Base-by-base conservation (phyloP, 2,888 invertebrate species). In the Netelia fuscicornis region DNA sequence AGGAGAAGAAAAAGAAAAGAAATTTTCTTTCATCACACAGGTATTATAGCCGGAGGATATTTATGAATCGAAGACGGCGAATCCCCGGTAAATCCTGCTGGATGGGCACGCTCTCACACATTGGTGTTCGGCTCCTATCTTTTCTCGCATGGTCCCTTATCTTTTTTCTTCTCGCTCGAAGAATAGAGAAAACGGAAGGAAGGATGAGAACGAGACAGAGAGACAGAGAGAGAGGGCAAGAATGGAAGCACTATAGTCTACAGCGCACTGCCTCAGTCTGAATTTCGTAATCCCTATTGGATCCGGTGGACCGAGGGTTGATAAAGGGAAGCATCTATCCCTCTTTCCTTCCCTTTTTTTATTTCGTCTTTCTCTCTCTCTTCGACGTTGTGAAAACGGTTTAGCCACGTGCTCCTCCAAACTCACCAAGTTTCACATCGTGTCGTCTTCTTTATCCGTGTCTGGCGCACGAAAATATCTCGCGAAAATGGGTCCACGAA, bases 201-300 rank as follows among this genome's bases (percentile, higher is more conserved):
- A 64, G n/a, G 37, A 20, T 25, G 20, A 65, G 11, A 64, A n/a
- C n/a, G 48, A 48, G 48, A 48, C 10, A 42, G n/a, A 62, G n/a
- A 62, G 30, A 23, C 11, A 62, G n/a, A 23, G 56, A 54, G 56
- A 62, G 52, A 65, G 42, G 42, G 23, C 17, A 23, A 44, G 8
- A 56, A 13, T 25, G 44, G n/a, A n/a, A 54, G 52, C 37, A 86
- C 80, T 85, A 85, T 84, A 70, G 48, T 44, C 25, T 78, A 58
- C 20, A 54, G 48, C 70, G 72, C 64, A 72, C 85, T 87, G 82
- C 88, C 84, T 87, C 86, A 88, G 89, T 88, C 87, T 84, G 87
- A 86, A 85, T 85, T 52, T 86, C 85, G 88, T 91, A 91, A 91
- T 91, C 91, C 91, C 88, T 89, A 89, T 91, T 89, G 90, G 89